phyloP scores from a whole-genome alignment of 2,113 vertebrate genomes.

The Etia nguti region DNA sequence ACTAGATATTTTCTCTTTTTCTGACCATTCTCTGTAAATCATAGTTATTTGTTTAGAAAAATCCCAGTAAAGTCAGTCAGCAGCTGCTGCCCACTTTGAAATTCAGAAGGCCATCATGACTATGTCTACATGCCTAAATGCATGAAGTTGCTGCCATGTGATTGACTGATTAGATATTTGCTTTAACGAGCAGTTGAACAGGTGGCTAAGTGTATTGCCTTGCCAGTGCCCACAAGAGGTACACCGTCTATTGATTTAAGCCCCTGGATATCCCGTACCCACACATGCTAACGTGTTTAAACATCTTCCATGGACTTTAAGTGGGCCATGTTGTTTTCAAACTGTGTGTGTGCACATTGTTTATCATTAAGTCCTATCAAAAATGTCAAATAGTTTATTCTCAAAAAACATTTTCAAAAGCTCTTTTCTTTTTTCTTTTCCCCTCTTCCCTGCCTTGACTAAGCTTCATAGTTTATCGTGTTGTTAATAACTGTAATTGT shows the following conservation, averaged over 20 bases:
- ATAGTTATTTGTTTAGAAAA: neutral
- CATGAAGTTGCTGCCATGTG: neutral
- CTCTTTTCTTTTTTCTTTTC: fast-evolving
- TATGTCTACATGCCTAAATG: neutral
- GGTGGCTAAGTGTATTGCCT: neutral
- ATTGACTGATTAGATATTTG: neutral
- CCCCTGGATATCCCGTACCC: neutral
- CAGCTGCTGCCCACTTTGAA: neutral
- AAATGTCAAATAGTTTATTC: neutral
- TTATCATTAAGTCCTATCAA: neutral
- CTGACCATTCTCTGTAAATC: neutral
- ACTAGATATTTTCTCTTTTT: neutral
- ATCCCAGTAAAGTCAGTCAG: neutral
- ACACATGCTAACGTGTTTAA: neutral
- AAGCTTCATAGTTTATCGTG: neutral
- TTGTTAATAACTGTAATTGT: neutral
- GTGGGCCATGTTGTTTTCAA: neutral
- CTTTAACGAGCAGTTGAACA: neutral
- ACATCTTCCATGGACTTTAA: neutral
- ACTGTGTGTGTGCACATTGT: neutral
- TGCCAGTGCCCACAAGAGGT: neutral
- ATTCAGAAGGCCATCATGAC: neutral
- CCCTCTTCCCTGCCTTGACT: neutral
- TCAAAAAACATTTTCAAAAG: too few species aligned
- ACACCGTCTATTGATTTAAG: neutral